Percentiles rank a stretch among this genome's conserved stretches.
These are phyloP conservation scores for Perizoma flavofasciatum DNA, from an alignment of 2,888 invertebrate species.

Conservation along the genomic window DNA sequence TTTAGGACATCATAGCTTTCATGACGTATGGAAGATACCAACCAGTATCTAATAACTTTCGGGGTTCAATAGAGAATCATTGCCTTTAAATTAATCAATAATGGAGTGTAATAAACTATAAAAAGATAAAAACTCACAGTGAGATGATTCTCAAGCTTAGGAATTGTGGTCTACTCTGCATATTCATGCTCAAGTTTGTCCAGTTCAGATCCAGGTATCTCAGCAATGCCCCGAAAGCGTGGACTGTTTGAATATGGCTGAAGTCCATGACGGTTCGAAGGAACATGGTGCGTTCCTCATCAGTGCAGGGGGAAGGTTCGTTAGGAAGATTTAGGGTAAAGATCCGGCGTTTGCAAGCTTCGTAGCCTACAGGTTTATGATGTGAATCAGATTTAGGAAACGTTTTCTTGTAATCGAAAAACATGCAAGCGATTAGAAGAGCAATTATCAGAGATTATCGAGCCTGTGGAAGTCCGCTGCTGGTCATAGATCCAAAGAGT, in stretches of 20 bases:
- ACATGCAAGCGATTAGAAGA: too few relatives aligned
- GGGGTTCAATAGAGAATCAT: too few relatives aligned
- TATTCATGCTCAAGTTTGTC: conserved; percentile 77
- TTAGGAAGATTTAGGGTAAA: conserved; percentile 79
- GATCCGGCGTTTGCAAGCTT: conserved; percentile 83
- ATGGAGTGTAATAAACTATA: not conserved
- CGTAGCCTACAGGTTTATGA: conserved; percentile 67
- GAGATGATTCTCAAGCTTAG: conserved; percentile 83
- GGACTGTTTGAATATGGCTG: conserved; percentile 84
- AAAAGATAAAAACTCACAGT: conserved; percentile 77
- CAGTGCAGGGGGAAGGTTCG: conserved; percentile 78
- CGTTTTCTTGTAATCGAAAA: too few relatives aligned
- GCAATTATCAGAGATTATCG: too few relatives aligned
- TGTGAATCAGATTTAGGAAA: too few relatives aligned
- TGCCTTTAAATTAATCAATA: too few relatives aligned
- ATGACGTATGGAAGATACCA: too few relatives aligned
- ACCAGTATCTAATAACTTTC: too few relatives aligned
- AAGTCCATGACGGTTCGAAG: conserved; percentile 86
- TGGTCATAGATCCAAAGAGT: too few relatives aligned
- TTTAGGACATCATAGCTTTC: too few relatives aligned
- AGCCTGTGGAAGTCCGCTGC: too few relatives aligned
- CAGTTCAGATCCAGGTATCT: conserved; percentile 88
- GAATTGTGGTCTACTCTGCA: conserved; percentile 76
- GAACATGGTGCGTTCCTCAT: conserved; percentile 82
- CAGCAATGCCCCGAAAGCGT: conserved; percentile 88